phyloP scores from a whole-genome alignment of 1,140 invertebrate genomes.

The Tenebrio molitor region DNA sequence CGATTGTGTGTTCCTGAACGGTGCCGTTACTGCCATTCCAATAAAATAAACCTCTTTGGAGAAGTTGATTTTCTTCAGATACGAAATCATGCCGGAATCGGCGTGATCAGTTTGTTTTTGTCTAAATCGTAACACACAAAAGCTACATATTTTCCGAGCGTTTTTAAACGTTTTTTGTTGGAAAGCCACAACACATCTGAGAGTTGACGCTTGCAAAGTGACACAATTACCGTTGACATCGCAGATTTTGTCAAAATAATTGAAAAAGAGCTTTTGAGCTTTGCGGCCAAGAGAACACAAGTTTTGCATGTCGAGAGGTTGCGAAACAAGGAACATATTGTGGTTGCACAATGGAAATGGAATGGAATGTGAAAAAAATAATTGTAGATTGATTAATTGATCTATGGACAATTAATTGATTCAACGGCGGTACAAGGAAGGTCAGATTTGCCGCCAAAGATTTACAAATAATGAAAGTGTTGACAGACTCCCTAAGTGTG shows the following conservation, averaged over 20 bases:
- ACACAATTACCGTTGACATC: conserved; percentile 43
- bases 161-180: conserved; percentile 48
- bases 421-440: too few relatives aligned
- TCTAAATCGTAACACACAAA: conserved; percentile 52
- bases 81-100: conserved; percentile 50
- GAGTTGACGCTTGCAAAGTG: too few relatives aligned
- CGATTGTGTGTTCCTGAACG: conserved; percentile 54
- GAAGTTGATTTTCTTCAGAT: conserved; percentile 59
- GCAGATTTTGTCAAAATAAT: conserved; percentile 31
- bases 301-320: conserved; percentile 36
- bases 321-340: too few relatives aligned
- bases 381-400: too few relatives aligned
- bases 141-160: conserved; percentile 58
- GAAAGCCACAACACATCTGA: conserved; percentile 24
- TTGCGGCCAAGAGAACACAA: neutral
- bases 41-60: conserved; percentile 58
- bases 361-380: too few relatives aligned
- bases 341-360: too few relatives aligned
- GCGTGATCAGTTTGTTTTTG: conserved; percentile 50
- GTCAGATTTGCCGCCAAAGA: too few relatives aligned
- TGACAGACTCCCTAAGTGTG: too few relatives aligned
- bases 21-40: conserved; percentile 48
- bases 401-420: too few relatives aligned
- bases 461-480: too few relatives aligned
- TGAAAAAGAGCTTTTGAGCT: conserved; percentile 26